Evolutionary conservation across 2,797 vertebrate genomes (phyloP), one percentile per base, ranked within the genome.

Genomic region (Cynodonichthys magdalenae): DNA sequence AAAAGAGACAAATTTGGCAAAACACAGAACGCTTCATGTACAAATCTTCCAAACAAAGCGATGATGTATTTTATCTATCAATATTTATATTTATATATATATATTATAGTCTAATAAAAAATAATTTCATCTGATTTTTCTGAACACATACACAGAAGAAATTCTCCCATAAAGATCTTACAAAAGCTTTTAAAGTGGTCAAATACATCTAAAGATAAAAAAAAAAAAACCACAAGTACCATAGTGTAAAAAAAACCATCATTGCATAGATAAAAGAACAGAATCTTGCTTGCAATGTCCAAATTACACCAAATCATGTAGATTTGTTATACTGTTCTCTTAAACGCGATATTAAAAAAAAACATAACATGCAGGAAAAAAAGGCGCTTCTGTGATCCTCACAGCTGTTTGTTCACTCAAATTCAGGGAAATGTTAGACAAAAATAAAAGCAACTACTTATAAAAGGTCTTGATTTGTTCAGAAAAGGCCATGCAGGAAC

Each of bases 181-280:
- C 63, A 53, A 57, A 70, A 69, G 62, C 58, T 76, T 77, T 71
- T 45, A 67, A 75, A 89, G 73, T 89, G 74, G 80, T 90, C 78
- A 74, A 79, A 76, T 51, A 72, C 44, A 75, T 24, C 62, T 59
- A 44, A 55, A 36, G 46, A 62, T 50, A 44, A 67, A 71, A 48
- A 69, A 49, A 59, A 75, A 76, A 19, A 74, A 47, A 65, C 57
- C 62, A 54, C 20, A 45, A 62, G 48, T 12, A 50, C 53, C 20
- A 11, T 11, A 39, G 68, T 65, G 77, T 86, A 81, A 65, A 87
- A 87, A 74, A 61, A 71, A 51, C 51, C 15, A 64, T 52, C 15
- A 64, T 87, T 91, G 88, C 85, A 89, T 90, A 91, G 89, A 81
- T 82, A 66, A 70, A 82, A 78, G 29, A 71, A 49, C 49, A 74